Evolutionary conservation across 92 coral and sea anemone genomes (phyloP).

Genomic region (Zoanthus sansibaricus): DNA sequence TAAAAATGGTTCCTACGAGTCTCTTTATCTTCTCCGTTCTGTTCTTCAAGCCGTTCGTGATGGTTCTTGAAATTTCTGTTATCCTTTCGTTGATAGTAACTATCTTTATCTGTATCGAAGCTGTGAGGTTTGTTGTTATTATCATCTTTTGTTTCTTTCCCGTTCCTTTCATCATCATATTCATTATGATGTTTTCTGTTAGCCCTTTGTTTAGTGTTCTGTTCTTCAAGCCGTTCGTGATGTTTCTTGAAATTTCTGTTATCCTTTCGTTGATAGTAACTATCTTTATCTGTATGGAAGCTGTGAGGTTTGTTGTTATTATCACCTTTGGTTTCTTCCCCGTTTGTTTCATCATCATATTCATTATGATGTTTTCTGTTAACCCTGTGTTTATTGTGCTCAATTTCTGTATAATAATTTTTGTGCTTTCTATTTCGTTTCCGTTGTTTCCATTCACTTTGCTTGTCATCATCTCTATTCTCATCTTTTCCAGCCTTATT

Average conservation of each 20-base stretch:
- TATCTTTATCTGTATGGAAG: neutral
- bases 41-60: neutral
- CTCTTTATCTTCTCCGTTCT: slow-evolving; percentile 3
- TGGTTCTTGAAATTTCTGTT: neutral
- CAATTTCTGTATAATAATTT: neutral
- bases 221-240: neutral
- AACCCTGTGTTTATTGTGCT: neutral
- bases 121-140: neutral
- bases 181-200: slow-evolving; percentile 6
- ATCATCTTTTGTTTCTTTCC: neutral
- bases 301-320: neutral
- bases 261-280: neutral
- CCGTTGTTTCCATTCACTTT: neutral
- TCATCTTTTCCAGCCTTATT: neutral
- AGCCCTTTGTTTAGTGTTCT: neutral
- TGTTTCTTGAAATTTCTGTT: neutral
- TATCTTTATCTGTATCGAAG: neutral
- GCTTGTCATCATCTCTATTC: neutral
- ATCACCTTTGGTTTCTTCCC: neutral
- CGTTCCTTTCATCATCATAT: neutral
- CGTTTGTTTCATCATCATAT: neutral
- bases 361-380: slow-evolving; percentile 6
- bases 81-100: neutral
- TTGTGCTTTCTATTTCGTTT: neutral
- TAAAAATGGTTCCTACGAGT: slow-evolving; percentile 9